A percentile compares a stretch with the other conserved stretches of the same genome.
Evolutionary conservation across 2,113 vertebrate species (phyloP).

Genomic region (Rattus rattus): DNA sequence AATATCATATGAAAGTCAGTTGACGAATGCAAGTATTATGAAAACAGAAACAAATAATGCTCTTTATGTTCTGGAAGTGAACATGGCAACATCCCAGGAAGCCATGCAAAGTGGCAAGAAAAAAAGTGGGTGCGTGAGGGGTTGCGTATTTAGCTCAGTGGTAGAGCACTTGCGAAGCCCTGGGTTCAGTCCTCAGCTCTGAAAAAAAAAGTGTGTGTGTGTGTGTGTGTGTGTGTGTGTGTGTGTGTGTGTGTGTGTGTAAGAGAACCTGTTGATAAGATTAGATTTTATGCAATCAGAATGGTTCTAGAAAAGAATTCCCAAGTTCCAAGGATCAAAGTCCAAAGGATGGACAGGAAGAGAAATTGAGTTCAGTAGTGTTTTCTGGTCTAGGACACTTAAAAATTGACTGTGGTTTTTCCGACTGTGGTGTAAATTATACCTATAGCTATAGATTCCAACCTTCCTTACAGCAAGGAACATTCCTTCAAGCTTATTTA

Average conservation of each 20-base stretch:
- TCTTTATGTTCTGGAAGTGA: not conserved
- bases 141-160: too few species aligned
- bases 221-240: too few species aligned
- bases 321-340: not conserved
- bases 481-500: not conserved
- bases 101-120: not conserved
- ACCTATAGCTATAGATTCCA: not conserved
- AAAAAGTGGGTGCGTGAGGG: not conserved
- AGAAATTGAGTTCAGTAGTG: not conserved
- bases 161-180: too few species aligned
- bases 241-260: too few species aligned
- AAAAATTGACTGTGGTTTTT: not conserved
- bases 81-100: not conserved
- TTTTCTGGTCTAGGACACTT: not conserved
- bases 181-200: too few species aligned
- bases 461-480: not conserved
- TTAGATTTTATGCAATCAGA: not conserved
- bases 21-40: not conserved
- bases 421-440: not conserved
- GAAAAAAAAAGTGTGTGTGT: not conserved
- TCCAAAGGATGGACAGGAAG: not conserved
- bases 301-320: not conserved
- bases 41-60: not conserved
- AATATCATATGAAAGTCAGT: not conserved
- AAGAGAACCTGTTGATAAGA: not conserved